Base-by-base conservation (phyloP, 2,888 invertebrate genomes). In the Coleophora flavipennella region DNA sequence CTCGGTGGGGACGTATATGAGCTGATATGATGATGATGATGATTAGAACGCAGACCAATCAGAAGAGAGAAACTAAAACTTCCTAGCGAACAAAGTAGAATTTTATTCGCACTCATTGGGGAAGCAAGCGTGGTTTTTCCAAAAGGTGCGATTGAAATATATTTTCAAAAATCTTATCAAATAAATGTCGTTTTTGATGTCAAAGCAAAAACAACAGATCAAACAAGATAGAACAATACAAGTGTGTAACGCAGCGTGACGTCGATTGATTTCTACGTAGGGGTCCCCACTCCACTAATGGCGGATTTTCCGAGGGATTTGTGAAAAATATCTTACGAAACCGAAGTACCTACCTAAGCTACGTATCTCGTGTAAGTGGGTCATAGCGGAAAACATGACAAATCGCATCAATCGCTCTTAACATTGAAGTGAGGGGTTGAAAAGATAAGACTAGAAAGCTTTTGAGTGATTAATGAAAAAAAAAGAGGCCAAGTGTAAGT, bases 401-500 rank as follows among this genome's bases (percentile, higher is more conserved):
- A 74, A 78, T 77, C 70, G 59, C 68, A 64, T 57, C 63, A 75
- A 77, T 79, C 76, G 67, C 63, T 76, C 69, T 71, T 58, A 58
- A 60, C 56, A 56, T 57, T 53, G 51, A 62, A 68, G 66, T 62
- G 58, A 61, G 61, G 59, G 54, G 50, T 45, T 67, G 74, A 75
- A 74, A 74, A 76, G 68, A 66, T 64, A 59, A 67, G 58, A 67
- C 60, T 71, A 59, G 62, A 53, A 57, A 55, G 55, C 58, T 60
- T 54, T 51, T 47, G 50, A 57, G 45, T 52, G 65, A 64, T 62
- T 59, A 63, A 67, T 60, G 56, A 55, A 59, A 56, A 20, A 20
- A 20, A 20, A 4, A n/a, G n/a, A n/a, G n/a, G n/a, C n/a, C n/a
- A n/a, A n/a, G n/a, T n/a, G n/a, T n/a, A n/a, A n/a, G n/a, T n/a